Percentiles rank a stretch among this genome's conserved stretches.
Conservation (phyloP, 2,113 vertebrate species). For the Anhinga rufa region DNA sequence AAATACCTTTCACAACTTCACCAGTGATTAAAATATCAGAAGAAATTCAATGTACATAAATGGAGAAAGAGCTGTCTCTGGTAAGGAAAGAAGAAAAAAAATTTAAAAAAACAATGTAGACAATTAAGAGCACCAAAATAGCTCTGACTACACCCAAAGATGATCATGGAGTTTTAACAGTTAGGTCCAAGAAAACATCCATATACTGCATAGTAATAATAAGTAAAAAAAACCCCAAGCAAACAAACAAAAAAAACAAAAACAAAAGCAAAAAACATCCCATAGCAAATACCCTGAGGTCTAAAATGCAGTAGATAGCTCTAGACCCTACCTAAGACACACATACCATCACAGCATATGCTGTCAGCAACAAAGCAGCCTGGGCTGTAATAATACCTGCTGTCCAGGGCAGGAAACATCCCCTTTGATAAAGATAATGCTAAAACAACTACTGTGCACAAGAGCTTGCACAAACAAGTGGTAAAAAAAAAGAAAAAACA, state of each 20-base stretch:
- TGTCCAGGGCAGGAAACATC: background rate
- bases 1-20: background rate
- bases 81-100: background rate
- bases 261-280: background rate
- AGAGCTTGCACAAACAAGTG: background rate
- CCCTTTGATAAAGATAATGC: background rate
- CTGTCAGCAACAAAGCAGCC: background rate
- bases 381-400: background rate
- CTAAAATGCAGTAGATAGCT: background rate
- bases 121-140: background rate
- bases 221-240: background rate
- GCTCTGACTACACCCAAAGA: background rate
- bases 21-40: background rate
- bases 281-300: background rate
- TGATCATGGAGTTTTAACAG: background rate
- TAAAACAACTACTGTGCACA: background rate
- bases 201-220: background rate
- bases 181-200: background rate
- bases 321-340: background rate
- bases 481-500: background rate
- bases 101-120: background rate
- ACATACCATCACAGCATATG: background rate
- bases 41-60: background rate
- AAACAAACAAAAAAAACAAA: too few species aligned
- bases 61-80: background rate